A percentile compares a stretch with the other conserved stretches of the same genome.
phyloP scores from a whole-genome alignment of 2,113 vertebrate genomes.

The Larimichthys crocea region DNA sequence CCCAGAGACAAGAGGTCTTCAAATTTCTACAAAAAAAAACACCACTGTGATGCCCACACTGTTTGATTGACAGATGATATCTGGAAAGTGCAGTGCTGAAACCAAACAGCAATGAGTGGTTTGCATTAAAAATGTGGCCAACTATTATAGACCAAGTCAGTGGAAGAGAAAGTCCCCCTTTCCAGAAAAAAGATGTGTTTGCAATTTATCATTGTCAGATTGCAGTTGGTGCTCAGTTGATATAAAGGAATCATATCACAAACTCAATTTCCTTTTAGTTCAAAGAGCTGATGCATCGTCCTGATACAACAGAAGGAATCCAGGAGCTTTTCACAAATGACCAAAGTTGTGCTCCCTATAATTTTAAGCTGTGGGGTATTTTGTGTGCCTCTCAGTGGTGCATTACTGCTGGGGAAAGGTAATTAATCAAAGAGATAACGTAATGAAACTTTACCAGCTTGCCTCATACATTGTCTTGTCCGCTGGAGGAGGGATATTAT shows the following conservation, averaged over 20 bases:
- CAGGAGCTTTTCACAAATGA: conserved; percentile 2
- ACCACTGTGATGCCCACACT: neutral
- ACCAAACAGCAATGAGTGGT: neutral
- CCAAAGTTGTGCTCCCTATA: neutral
- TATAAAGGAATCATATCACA: conserved; percentile 19
- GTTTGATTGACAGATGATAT: neutral
- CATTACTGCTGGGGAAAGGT: neutral
- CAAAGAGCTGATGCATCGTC: neutral
- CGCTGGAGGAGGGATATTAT: neutral
- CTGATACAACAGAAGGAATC: neutral
- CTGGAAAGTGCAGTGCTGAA: neutral
- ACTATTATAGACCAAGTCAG: neutral
- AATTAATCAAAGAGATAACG: conserved; percentile 42
- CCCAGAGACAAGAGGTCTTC: neutral
- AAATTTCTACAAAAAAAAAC: neutral
- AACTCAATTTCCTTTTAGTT: conserved; percentile 10
- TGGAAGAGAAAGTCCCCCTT: neutral
- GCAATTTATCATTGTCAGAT: conserved; percentile 13
- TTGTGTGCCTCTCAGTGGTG: conserved; percentile 11
- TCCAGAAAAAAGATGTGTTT: neutral
- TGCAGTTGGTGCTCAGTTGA: neutral
- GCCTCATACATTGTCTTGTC: neutral
- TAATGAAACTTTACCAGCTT: conserved; percentile 10
- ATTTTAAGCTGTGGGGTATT: conserved; percentile 17
- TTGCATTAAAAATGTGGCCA: neutral